These are phyloP conservation scores for Dysmachus trigonus DNA, from an alignment of 2,888 invertebrate species.

Conservation along the genomic window DNA sequence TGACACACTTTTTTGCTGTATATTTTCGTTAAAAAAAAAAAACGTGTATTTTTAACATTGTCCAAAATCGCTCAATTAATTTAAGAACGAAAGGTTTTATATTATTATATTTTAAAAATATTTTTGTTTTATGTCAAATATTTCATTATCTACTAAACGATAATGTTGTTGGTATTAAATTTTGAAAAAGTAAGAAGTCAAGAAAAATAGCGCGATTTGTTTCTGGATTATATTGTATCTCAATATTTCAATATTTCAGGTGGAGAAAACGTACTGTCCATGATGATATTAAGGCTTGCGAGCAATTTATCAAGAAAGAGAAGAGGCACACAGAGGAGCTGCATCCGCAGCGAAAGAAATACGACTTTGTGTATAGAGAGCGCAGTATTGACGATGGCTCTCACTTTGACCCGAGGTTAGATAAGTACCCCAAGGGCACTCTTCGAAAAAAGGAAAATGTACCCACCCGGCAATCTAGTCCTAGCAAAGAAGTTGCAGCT, in stretches of 20 bases:
- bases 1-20: too few relatives aligned
- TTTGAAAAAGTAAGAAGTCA: too few relatives aligned
- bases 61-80: too few relatives aligned
- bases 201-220: too few relatives aligned
- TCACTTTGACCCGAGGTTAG: slow-evolving; percentile 71
- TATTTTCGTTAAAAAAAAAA: too few relatives aligned
- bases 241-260: slow-evolving; percentile 53
- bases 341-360: slow-evolving; percentile 64
- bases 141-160: too few relatives aligned
- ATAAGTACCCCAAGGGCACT: slow-evolving; percentile 68
- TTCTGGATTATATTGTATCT: too few relatives aligned
- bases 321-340: slow-evolving; percentile 75
- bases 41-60: too few relatives aligned
- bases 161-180: too few relatives aligned
- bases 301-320: slow-evolving; percentile 77
- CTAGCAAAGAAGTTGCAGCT: slow-evolving; percentile 41
- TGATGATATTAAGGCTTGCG: slow-evolving; percentile 76
- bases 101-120: too few relatives aligned
- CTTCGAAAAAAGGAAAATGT: slow-evolving; percentile 56
- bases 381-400: slow-evolving; percentile 75
- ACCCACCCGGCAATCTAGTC: slow-evolving; percentile 48
- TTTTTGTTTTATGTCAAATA: too few relatives aligned
- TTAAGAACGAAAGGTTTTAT: too few relatives aligned
- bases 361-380: slow-evolving; percentile 68
- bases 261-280: slow-evolving; percentile 66